phyloP scores from a whole-genome alignment of 2,113 vertebrate genomes.

The Theristicus caerulescens region DNA sequence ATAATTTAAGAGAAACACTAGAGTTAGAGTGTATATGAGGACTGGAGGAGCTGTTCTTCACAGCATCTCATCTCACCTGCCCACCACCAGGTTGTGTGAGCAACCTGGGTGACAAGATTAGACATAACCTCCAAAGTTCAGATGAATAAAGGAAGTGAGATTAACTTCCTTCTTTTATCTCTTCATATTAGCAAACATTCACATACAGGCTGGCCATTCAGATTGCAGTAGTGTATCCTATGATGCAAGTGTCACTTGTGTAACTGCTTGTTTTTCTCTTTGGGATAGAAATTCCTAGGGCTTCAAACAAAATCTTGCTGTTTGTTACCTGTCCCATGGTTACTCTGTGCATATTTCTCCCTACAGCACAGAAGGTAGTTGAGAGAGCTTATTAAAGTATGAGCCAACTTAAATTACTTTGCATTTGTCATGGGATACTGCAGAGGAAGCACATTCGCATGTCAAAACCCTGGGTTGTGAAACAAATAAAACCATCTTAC shows the following conservation, averaged over 20 bases:
- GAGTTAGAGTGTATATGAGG: background rate
- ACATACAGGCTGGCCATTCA: background rate
- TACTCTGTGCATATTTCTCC: background rate
- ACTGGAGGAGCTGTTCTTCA: background rate
- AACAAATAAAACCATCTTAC: background rate
- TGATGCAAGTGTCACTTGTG: background rate
- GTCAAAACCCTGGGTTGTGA: background rate
- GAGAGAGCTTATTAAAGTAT: background rate
- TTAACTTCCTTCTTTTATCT: background rate
- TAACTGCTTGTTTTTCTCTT: background rate
- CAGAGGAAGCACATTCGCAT: background rate
- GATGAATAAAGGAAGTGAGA: background rate
- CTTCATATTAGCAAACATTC: background rate
- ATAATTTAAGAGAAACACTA: background rate
- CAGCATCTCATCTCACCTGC: background rate
- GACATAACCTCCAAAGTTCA: background rate
- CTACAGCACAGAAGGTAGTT: background rate
- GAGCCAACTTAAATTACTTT: background rate
- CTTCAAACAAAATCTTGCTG: background rate
- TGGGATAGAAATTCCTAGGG: background rate
- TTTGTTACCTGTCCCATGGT: rapidly evolving
- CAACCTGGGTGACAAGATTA: background rate
- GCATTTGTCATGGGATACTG: background rate
- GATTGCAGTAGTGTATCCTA: rapidly evolving
- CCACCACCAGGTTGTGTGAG: background rate